phyloP scores from a whole-genome alignment of 2,113 vertebrate genomes.

The Hepsetus odoe region DNA sequence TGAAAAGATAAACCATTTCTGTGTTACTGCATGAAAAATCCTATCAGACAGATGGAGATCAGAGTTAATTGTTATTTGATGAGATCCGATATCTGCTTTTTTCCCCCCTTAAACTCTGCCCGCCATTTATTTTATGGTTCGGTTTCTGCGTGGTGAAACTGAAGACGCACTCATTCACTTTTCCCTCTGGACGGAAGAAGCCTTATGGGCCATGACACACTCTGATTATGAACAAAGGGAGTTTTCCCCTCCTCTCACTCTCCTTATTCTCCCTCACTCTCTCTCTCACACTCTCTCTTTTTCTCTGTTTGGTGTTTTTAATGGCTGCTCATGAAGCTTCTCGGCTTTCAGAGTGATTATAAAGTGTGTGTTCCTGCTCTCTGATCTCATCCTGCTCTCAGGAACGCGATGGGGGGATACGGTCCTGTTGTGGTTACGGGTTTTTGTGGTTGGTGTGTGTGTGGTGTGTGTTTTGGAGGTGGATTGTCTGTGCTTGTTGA shows the following conservation, averaged over 20 bases:
- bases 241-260: conserved; percentile 21
- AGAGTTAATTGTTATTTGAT: conserved; percentile 9
- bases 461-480: conserved; percentile 10
- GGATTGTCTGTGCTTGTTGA: conserved; percentile 33
- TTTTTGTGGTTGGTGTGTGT: conserved; percentile 29
- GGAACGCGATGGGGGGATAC: conserved; percentile 5
- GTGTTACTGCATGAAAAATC: neutral
- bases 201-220: conserved; percentile 39
- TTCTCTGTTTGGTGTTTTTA: conserved; percentile 44
- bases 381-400: conserved; percentile 33
- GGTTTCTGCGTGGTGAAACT: neutral
- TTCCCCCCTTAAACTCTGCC: neutral
- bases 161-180: conserved; percentile 31
- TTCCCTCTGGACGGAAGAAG: conserved; percentile 13
- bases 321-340: conserved; percentile 47
- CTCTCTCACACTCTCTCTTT: conserved; percentile 13
- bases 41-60: neutral
- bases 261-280: conserved; percentile 29
- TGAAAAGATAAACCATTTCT: neutral
- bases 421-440: conserved; percentile 46
- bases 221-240: conserved; percentile 20
- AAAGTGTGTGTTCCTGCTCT: conserved; percentile 44
- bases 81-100: conserved; percentile 6
- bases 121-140: neutral
- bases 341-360: conserved; percentile 50